Conservation (phyloP, 2,888 invertebrate species). For the Metacarcinus magister region DNA sequence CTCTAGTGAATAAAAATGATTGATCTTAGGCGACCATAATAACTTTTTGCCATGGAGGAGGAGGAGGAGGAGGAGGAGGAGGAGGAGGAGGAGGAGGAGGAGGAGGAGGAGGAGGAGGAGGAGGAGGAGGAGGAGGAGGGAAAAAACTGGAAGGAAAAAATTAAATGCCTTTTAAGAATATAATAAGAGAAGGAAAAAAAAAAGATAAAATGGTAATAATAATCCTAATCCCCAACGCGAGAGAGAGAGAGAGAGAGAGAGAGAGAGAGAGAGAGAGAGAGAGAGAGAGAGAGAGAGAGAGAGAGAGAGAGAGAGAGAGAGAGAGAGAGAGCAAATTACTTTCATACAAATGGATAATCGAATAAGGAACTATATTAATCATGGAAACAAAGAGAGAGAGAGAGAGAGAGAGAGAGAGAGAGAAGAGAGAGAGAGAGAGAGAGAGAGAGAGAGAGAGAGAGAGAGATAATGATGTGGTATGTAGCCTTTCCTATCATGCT, state of each 20-base stretch:
- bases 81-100: not conserved
- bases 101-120: conserved; percentile 12
- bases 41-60: not conserved
- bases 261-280: conserved; percentile 28
- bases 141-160: not conserved
- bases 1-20: conserved; percentile 16
- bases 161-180: not conserved
- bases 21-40: conserved; percentile 11
- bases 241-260: not conserved
- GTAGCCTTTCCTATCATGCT: not conserved
- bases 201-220: not conserved
- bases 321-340: not conserved
- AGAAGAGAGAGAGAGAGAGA: conserved; percentile 5
- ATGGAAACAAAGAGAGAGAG: not conserved
- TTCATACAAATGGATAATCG: not conserved
- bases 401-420: not conserved
- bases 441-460: not conserved
- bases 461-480: not conserved
- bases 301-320: not conserved
- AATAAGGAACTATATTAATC: not conserved
- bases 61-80: conserved; percentile 10
- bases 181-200: not conserved
- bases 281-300: conserved; percentile 27
- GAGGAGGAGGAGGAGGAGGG: not conserved
- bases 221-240: not conserved